Conservation (phyloP, 2,888 invertebrate genomes). For the Papilio demoleus region DNA sequence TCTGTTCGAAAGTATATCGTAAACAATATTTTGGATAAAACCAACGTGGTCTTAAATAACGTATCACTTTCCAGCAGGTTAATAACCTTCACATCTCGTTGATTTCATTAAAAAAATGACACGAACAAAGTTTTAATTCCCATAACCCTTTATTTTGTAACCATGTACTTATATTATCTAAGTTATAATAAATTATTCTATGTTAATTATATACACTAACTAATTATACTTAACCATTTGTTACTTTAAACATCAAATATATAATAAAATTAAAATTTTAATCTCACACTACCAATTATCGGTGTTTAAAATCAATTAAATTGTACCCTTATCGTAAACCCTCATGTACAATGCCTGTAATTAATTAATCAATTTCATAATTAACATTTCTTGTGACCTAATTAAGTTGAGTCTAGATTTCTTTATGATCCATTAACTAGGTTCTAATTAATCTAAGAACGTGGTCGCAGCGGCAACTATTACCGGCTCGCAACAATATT, state of each 20-base stretch:
- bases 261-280: neutral
- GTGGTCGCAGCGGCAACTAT: slow-evolving; percentile 44
- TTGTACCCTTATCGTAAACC: neutral
- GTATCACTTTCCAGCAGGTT: neutral
- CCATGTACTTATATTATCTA: neutral
- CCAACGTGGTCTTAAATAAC: neutral
- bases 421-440: slow-evolving; percentile 30
- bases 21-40: slow-evolving; percentile 1
- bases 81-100: neutral
- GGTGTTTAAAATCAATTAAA: neutral
- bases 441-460: slow-evolving; percentile 44
- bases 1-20: neutral
- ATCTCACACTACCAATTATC: neutral
- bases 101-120: neutral
- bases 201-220: neutral
- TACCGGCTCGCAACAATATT: slow-evolving; percentile 46
- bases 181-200: neutral
- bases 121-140: neutral
- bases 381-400: slow-evolving; percentile 27
- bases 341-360: neutral
- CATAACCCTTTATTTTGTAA: neutral
- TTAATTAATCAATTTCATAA: neutral
- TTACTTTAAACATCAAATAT: neutral
- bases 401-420: slow-evolving; percentile 40
- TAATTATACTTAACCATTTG: too few relatives aligned